Conservation (phyloP, 2,113 vertebrate genomes). For the Phrynocephalus versicolor region DNA sequence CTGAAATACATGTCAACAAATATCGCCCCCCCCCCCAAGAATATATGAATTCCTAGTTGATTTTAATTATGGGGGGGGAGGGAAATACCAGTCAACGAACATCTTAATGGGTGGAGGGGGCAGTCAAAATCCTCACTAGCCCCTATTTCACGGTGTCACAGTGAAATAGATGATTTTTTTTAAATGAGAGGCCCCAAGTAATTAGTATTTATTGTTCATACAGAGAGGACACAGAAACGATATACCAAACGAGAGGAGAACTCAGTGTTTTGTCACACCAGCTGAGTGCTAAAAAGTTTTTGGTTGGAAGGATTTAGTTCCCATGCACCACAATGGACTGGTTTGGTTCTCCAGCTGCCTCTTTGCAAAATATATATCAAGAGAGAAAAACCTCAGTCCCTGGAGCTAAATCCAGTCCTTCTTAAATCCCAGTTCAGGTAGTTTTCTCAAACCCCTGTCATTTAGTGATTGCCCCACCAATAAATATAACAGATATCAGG, state of each 20-base stretch:
- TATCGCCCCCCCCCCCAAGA: slow-evolving; percentile 1
- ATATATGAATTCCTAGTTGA: slow-evolving; percentile 38
- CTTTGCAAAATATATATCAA: too few species aligned
- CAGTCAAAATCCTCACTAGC: not conserved
- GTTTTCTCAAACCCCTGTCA: too few species aligned
- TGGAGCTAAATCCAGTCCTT: too few species aligned
- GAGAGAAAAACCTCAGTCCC: too few species aligned
- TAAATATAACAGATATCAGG: too few species aligned
- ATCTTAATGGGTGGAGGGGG: slow-evolving; percentile 16
- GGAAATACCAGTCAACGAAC: slow-evolving; percentile 5
- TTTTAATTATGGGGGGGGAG: slow-evolving; percentile 40
- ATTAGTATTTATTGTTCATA: slow-evolving; percentile 46
- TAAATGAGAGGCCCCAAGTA: slow-evolving; percentile 44
- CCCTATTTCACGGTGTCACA: slow-evolving; percentile 36
- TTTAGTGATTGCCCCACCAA: too few species aligned
- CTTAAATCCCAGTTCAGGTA: too few species aligned
- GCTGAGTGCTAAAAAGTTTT: slow-evolving; percentile 16
- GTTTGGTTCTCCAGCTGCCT: too few species aligned
- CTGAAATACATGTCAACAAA: slow-evolving; percentile 44
- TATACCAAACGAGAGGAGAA: slow-evolving; percentile 32
- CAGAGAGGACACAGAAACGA: slow-evolving; percentile 19
- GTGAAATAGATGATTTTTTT: not conserved
- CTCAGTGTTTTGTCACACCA: slow-evolving; percentile 43
- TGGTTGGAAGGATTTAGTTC: not conserved
- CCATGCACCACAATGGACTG: too few species aligned